Conservation (phyloP, 2,797 vertebrate species). For the Mus spretus region DNA sequence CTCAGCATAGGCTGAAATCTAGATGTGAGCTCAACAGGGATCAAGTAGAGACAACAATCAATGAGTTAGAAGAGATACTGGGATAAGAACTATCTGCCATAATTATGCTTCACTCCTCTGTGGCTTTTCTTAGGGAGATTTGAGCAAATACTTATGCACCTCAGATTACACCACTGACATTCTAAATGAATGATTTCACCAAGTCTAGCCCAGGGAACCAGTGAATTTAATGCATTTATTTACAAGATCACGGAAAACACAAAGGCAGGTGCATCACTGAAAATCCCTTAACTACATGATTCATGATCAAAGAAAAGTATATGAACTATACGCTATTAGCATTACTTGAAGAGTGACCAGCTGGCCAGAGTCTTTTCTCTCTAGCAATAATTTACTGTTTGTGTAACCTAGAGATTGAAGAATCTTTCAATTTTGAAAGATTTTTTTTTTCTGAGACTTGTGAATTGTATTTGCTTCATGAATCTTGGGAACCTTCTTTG, state of each 20-base stretch:
- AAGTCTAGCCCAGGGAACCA: neutral
- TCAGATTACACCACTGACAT: neutral
- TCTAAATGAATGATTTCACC: neutral
- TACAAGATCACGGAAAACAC: neutral
- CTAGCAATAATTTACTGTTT: neutral
- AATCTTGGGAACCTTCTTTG: too few relatives aligned
- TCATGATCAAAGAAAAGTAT: neutral
- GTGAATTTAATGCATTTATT: neutral
- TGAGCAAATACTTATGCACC: neutral
- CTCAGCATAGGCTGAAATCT: neutral
- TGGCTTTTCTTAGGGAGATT: neutral
- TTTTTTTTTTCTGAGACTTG: too few relatives aligned
- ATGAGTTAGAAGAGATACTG: neutral
- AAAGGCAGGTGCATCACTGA: too few relatives aligned
- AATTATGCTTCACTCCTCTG: neutral
- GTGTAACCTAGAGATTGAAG: neutral
- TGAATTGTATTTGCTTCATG: too few relatives aligned
- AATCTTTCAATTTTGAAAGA: too few relatives aligned
- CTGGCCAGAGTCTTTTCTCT: neutral
- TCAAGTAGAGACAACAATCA: neutral
- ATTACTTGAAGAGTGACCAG: too few relatives aligned
- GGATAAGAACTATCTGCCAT: neutral
- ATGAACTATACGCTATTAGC: neutral
- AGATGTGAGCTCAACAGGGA: neutral
- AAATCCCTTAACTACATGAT: too few relatives aligned